Percentiles rank a stretch among this genome's conserved stretches.
These are phyloP conservation scores for Morphnarchus princeps DNA, from an alignment of 2,113 vertebrate genomes.

Conservation along the genomic window DNA sequence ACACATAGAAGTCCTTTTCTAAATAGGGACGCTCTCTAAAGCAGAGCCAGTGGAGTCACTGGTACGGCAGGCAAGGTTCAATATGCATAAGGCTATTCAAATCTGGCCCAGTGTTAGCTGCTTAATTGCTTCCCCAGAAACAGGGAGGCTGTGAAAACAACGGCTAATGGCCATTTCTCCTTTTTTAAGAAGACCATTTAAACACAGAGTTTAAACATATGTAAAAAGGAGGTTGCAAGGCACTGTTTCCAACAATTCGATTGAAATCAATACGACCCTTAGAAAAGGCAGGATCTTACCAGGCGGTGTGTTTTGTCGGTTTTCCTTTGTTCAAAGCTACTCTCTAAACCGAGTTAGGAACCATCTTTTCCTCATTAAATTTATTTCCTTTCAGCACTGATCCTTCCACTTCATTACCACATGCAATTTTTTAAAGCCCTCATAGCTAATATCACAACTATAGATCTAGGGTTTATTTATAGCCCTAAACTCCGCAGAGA, in stretches of 20 bases:
- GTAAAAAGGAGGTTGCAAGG: neutral
- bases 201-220: fast-evolving
- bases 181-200: neutral
- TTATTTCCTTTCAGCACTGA: neutral
- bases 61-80: neutral
- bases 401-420: neutral
- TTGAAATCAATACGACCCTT: neutral
- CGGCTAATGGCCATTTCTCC: neutral
- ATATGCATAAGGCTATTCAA: neutral
- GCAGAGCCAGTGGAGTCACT: neutral
- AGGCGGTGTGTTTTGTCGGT: neutral
- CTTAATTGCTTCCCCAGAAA: neutral
- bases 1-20: neutral
- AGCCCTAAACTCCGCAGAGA: constrained; percentile 58
- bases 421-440: constrained; percentile 1
- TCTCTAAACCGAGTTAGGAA: neutral
- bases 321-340: neutral
- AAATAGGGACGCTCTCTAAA: neutral
- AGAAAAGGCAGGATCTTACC: neutral
- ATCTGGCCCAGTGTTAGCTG: neutral
- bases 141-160: neutral
- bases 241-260: neutral
- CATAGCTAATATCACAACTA: constrained; percentile 26
- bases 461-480: constrained; percentile 71
- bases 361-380: constrained; percentile 7